Conservation (phyloP, 2,113 vertebrate species). For the Callionymus lyra region DNA sequence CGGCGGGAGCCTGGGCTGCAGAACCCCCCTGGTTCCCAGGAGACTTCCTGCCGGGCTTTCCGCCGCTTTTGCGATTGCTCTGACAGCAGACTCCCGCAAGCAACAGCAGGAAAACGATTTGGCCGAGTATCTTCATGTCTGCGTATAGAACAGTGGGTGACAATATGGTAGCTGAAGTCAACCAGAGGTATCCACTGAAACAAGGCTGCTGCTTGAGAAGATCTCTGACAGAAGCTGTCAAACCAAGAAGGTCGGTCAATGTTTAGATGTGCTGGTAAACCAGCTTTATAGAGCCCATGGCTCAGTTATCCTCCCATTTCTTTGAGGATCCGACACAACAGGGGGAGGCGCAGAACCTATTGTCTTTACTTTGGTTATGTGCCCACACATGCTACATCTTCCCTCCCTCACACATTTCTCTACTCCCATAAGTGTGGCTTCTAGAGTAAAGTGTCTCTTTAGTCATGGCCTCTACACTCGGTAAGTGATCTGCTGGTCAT, state of each 20-base stretch:
- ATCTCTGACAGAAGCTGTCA: slow-evolving; percentile 17
- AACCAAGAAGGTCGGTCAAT: slow-evolving; percentile 31
- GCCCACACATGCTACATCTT: too few relatives aligned
- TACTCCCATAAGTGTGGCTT: too few relatives aligned
- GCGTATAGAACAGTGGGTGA: not conserved
- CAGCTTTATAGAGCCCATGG: slow-evolving; percentile 60
- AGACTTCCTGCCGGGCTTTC: slow-evolving; percentile 47
- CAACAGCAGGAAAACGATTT: slow-evolving; percentile 52
- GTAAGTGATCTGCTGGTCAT: too few relatives aligned
- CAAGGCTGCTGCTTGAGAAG: slow-evolving; percentile 25
- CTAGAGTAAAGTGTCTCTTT: too few relatives aligned
- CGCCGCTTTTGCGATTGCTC: slow-evolving; percentile 46
- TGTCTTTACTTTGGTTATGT: too few relatives aligned
- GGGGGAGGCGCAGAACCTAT: slow-evolving; percentile 45
- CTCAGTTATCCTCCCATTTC: slow-evolving; percentile 57
- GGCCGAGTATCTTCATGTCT: slow-evolving; percentile 57
- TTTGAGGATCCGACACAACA: slow-evolving; percentile 42
- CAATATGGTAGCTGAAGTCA: slow-evolving; percentile 5
- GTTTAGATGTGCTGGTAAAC: slow-evolving; percentile 47
- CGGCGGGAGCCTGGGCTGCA: slow-evolving; percentile 22
- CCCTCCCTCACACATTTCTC: too few relatives aligned
- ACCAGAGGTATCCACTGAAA: slow-evolving; percentile 7
- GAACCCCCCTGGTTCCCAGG: slow-evolving; percentile 37
- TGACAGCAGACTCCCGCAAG: slow-evolving; percentile 47
- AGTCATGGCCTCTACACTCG: too few relatives aligned